A percentile compares a stretch with the other conserved stretches of the same genome.
Conservation (phyloP, 2,797 vertebrate species). For the Schizopygopsis pylzovi region DNA sequence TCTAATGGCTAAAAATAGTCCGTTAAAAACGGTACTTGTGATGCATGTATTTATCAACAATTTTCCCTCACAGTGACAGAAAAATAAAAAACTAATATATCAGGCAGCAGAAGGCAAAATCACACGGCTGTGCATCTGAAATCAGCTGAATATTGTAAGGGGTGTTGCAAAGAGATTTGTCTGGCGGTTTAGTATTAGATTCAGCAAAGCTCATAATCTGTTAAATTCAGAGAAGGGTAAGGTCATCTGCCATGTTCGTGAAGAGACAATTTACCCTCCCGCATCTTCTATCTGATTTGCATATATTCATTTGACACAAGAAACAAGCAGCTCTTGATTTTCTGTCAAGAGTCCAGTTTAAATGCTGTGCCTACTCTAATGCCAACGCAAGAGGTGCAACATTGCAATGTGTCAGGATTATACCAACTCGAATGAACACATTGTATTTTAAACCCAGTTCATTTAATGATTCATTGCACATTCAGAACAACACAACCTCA, state of each 20-base stretch:
- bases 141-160: conserved; percentile 21
- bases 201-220: conserved; percentile 51
- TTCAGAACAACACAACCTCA: conserved; percentile 74
- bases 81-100: conserved; percentile 36
- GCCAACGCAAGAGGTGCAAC: not conserved
- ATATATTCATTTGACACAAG: conserved; percentile 30
- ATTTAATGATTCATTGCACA: conserved; percentile 81
- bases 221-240: conserved; percentile 32
- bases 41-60: conserved; percentile 64
- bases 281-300: conserved; percentile 40
- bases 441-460: conserved; percentile 64
- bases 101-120: conserved; percentile 31
- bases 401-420: conserved; percentile 24
- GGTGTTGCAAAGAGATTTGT: conserved; percentile 19
- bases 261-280: conserved; percentile 22
- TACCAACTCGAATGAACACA: conserved; percentile 48
- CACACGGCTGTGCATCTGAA: conserved; percentile 39
- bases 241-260: conserved; percentile 23
- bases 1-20: conserved; percentile 75
- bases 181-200: conserved; percentile 51
- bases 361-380: conserved; percentile 4
- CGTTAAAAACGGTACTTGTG: conserved; percentile 64
- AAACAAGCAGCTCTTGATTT: conserved; percentile 16
- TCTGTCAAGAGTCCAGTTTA: not conserved
- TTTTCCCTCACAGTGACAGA: conserved; percentile 60